A percentile compares a stretch with the other conserved stretches of the same genome.
These are phyloP conservation scores for Phragmatobia fuliginosa DNA, from an alignment of 2,888 invertebrate genomes.

Conservation along the genomic window DNA sequence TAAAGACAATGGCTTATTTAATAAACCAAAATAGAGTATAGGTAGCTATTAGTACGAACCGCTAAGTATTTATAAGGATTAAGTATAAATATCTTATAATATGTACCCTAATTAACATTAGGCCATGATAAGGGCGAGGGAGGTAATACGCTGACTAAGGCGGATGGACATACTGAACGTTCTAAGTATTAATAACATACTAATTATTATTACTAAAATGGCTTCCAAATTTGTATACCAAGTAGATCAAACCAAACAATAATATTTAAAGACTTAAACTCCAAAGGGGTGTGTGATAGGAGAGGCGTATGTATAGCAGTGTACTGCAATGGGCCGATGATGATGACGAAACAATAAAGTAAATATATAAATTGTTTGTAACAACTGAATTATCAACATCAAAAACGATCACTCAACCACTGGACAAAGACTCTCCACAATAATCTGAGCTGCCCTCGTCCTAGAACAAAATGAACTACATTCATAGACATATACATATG, in stretches of 20 bases:
- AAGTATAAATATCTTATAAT: constrained; percentile 7
- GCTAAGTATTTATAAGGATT: constrained; percentile 8
- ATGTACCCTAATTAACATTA: neutral
- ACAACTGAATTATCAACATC: too few species aligned
- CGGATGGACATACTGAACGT: constrained; percentile 16
- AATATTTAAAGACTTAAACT: neutral
- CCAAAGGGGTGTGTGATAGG: neutral
- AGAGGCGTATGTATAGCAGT: too few species aligned
- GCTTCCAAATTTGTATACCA: neutral
- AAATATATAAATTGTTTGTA: too few species aligned
- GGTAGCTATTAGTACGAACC: constrained; percentile 1
- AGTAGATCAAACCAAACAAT: neutral
- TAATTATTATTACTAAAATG: constrained; percentile 13
- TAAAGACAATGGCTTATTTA: constrained; percentile 14
- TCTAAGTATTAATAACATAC: constrained; percentile 15
- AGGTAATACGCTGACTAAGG: constrained; percentile 17
- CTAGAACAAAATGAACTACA: too few species aligned
- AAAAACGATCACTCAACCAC: too few species aligned
- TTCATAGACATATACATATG: too few species aligned
- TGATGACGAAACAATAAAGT: too few species aligned
- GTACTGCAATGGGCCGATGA: too few species aligned
- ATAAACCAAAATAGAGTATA: constrained; percentile 4
- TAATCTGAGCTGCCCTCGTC: neutral
- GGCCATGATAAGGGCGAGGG: constrained; percentile 2
- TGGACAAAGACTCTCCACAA: too few species aligned